Percentiles rank a stretch among this genome's conserved stretches.
Evolutionary conservation across 2,113 vertebrate genomes (phyloP).

Genomic region (Crotalus helleri): DNA sequence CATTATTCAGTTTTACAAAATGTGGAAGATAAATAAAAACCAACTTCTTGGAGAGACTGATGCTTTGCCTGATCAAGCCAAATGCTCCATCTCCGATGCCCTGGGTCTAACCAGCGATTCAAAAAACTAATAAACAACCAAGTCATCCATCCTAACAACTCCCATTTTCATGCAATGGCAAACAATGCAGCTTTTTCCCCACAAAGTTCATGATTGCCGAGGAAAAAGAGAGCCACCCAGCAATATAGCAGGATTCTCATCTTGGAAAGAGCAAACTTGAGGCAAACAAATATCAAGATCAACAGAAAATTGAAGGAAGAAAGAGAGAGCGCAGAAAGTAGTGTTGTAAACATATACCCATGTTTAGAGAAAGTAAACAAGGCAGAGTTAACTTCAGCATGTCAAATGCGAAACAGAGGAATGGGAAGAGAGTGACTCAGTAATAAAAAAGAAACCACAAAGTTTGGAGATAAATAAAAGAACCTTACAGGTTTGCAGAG

Average conservation of each 20-base stretch:
- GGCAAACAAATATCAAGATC: neutral
- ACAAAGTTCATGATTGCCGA: neutral
- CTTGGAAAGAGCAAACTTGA: neutral
- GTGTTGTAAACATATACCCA: neutral
- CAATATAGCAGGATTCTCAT: neutral
- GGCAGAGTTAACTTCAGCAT: neutral
- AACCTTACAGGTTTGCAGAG: neutral
- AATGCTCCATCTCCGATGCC: neutral
- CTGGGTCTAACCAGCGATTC: neutral
- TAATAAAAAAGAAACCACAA: neutral
- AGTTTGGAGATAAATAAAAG: neutral
- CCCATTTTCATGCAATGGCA: neutral
- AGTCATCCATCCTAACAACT: neutral
- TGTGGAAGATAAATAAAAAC: neutral
- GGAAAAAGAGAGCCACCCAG: neutral
- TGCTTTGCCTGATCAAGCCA: neutral
- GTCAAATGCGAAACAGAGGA: neutral
- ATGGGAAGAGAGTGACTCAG: neutral
- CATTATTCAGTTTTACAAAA: neutral
- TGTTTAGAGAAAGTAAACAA: neutral
- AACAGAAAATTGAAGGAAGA: neutral
- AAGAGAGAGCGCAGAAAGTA: neutral
- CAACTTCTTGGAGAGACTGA: neutral
- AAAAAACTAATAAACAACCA: neutral
- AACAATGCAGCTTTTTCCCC: neutral